Evolutionary conservation across 2,113 vertebrate genomes (phyloP).

Genomic region (Albula goreensis): DNA sequence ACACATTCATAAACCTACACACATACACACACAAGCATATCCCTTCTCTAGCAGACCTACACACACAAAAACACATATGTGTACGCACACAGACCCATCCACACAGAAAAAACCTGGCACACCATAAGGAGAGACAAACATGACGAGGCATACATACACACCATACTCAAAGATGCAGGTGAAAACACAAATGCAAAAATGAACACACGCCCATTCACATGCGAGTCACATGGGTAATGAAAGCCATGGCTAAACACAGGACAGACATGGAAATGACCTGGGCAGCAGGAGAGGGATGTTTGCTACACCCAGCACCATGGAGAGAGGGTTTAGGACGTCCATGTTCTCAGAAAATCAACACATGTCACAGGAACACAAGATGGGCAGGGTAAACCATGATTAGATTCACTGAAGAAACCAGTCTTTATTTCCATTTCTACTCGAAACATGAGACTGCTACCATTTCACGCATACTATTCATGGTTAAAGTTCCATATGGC

Average conservation of each 20-base stretch:
- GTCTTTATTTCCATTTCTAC: background rate
- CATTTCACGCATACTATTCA: background rate
- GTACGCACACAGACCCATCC: background rate
- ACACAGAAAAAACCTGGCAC: background rate
- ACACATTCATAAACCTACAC: background rate
- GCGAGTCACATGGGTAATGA: constrained; percentile 4
- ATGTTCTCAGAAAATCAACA: constrained; percentile 47
- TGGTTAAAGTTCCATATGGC: background rate
- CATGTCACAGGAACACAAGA: constrained; percentile 42
- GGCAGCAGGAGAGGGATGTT: constrained; percentile 46
- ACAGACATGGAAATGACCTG: constrained; percentile 63
- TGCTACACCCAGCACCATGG: constrained; percentile 48
- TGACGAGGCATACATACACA: constrained; percentile 7
- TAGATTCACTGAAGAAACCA: constrained; percentile 28
- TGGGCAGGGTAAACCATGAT: constrained; percentile 39
- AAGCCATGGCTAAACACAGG: constrained; percentile 47
- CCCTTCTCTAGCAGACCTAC: background rate
- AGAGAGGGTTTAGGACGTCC: constrained; percentile 52
- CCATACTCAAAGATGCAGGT: constrained; percentile 11
- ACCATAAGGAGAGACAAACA: background rate
- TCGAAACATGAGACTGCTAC: background rate
- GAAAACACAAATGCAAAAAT: background rate
- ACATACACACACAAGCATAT: background rate
- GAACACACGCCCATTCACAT: background rate
- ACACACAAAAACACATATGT: background rate